These are phyloP conservation scores for Stenodema calcarata DNA, from an alignment of 2,888 invertebrate genomes.

Conservation along the genomic window DNA sequence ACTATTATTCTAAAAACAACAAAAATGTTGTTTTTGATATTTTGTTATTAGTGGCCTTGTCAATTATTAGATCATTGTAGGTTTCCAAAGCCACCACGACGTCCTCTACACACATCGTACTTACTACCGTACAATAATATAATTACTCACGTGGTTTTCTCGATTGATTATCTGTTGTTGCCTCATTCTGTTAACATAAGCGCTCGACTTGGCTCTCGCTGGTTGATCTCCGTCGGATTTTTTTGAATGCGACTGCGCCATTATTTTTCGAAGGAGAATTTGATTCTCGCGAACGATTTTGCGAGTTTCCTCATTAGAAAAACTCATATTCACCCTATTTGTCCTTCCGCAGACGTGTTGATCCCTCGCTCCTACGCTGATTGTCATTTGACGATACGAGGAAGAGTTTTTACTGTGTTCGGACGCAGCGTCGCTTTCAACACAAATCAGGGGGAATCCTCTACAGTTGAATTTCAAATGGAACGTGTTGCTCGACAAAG, in stretches of 20 bases:
- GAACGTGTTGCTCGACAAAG: slow-evolving; percentile 1
- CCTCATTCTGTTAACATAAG: slow-evolving; percentile 54
- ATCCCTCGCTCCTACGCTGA: not conserved
- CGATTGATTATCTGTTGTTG: slow-evolving; percentile 54
- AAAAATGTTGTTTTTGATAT: too few relatives aligned
- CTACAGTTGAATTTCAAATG: not conserved
- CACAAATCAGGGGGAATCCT: not conserved
- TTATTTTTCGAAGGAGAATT: slow-evolving; percentile 55
- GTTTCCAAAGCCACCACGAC: too few relatives aligned
- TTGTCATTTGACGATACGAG: not conserved
- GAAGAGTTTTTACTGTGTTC: not conserved
- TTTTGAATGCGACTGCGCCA: slow-evolving; percentile 31
- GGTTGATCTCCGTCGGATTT: slow-evolving; percentile 7
- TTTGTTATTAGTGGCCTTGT: too few relatives aligned
- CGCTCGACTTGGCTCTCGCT: slow-evolving; percentile 52
- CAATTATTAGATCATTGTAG: too few relatives aligned
- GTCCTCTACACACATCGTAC: too few relatives aligned
- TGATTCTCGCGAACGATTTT: slow-evolving; percentile 55
- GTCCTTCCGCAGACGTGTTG: not conserved
- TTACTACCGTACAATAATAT: too few relatives aligned
- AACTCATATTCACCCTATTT: slow-evolving; percentile 53
- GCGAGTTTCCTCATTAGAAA: slow-evolving; percentile 54
- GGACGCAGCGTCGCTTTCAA: not conserved
- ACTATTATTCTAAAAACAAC: too few relatives aligned
- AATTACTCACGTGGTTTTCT: slow-evolving; percentile 55